Evolutionary conservation across 1,140 invertebrate species (phyloP).

Genomic region (Pogonomyrmex barbatus): DNA sequence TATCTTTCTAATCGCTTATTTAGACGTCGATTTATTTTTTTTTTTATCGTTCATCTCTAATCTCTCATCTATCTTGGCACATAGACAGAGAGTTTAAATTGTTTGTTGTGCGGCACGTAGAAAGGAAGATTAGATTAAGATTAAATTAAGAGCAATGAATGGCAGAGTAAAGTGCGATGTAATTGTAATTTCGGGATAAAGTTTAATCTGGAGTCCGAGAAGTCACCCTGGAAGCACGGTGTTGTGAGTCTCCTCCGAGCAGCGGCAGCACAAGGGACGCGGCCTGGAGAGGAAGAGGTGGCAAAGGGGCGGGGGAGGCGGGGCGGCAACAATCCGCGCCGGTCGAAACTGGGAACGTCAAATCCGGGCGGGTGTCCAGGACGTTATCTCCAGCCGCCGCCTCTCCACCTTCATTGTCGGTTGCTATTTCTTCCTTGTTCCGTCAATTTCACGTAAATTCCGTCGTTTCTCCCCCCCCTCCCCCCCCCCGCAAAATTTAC

Average conservation of each 20-base stretch:
- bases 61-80: neutral
- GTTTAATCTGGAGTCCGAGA: neutral
- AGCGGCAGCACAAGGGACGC: conserved; percentile 70
- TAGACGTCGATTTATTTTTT: neutral
- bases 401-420: neutral
- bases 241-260: conserved; percentile 74
- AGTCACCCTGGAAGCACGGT: conserved; percentile 12
- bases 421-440: neutral
- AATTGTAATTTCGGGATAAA: neutral
- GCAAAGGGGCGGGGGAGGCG: neutral
- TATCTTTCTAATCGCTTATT: neutral
- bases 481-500: neutral
- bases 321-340: conserved; percentile 24
- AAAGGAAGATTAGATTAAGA: neutral
- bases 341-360: conserved; percentile 73
- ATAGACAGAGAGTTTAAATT: neutral
- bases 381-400: conserved; percentile 32
- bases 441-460: neutral
- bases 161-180: too few species aligned
- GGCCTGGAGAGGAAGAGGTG: neutral
- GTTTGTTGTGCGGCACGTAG: neutral
- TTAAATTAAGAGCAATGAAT: neutral
- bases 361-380: conserved; percentile 22
- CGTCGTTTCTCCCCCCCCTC: neutral
- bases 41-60: neutral